Evolutionary conservation across 2,888 invertebrate species (phyloP).

Genomic region (Eupithecia inturbata): DNA sequence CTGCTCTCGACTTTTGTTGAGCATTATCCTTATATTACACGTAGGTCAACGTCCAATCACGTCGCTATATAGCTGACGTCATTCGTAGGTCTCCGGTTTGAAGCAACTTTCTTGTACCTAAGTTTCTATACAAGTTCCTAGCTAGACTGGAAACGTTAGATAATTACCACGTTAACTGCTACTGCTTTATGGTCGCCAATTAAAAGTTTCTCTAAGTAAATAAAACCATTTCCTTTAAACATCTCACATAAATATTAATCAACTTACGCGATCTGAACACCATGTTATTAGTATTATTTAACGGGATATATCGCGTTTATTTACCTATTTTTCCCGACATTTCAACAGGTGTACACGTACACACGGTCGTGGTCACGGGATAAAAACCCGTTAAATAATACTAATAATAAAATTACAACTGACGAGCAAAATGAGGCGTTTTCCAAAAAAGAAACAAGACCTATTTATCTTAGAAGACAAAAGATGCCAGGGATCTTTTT

Average conservation of each 20-base stretch:
- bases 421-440: not conserved
- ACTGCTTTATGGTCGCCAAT: not conserved
- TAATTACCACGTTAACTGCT: constrained; percentile 4
- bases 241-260: no score
- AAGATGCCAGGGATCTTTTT: no score
- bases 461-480: no score
- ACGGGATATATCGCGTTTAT: no score
- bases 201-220: constrained; percentile 9
- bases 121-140: constrained; percentile 15
- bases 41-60: not conserved
- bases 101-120: constrained; percentile 9
- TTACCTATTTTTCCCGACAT: no score
- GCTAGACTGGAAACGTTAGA: not conserved
- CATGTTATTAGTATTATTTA: no score
- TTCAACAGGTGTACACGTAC: no score
- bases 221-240: not conserved
- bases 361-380: no score
- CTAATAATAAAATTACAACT: not conserved
- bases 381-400: no score
- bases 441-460: no score
- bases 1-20: not conserved
- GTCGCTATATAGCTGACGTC: not conserved
- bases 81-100: not conserved
- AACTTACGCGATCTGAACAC: no score
- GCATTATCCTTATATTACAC: no score